phyloP scores from a whole-genome alignment of 2,113 vertebrate species.

The Uria aalge region DNA sequence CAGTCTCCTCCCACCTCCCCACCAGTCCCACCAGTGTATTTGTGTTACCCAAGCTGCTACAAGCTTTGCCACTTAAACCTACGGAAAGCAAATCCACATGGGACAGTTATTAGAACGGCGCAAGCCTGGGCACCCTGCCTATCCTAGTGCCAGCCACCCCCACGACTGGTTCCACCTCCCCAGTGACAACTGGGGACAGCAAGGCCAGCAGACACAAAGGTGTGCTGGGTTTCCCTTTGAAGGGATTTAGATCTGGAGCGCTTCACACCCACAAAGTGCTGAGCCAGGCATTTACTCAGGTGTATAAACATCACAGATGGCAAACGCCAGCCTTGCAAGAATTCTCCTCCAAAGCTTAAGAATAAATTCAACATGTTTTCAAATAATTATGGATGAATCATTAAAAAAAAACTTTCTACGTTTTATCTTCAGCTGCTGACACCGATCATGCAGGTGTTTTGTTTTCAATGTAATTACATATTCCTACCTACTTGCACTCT shows the following conservation, averaged over 20 bases:
- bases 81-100: not conserved
- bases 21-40: not conserved
- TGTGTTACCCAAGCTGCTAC: not conserved
- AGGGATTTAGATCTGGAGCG: constrained; percentile 51
- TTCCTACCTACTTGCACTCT: not conserved
- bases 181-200: not conserved
- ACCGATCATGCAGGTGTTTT: not conserved
- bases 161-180: not conserved
- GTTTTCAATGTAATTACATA: not conserved
- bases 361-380: constrained; percentile 50
- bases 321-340: not conserved
- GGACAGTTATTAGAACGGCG: not conserved
- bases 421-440: constrained; percentile 22
- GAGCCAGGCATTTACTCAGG: constrained; percentile 54
- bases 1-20: not conserved
- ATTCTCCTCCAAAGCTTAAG: constrained; percentile 21
- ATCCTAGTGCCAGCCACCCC: not conserved
- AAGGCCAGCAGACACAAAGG: not conserved
- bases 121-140: not conserved
- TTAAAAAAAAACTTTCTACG: not conserved
- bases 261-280: constrained; percentile 28
- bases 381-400: constrained; percentile 53
- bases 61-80: not conserved
- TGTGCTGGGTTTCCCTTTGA: constrained; percentile 26
- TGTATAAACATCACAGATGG: constrained; percentile 1